Evolutionary conservation across 2,888 invertebrate species (phyloP), one percentile per base, ranked within the genome.

Genomic region (Gari tellinella): DNA sequence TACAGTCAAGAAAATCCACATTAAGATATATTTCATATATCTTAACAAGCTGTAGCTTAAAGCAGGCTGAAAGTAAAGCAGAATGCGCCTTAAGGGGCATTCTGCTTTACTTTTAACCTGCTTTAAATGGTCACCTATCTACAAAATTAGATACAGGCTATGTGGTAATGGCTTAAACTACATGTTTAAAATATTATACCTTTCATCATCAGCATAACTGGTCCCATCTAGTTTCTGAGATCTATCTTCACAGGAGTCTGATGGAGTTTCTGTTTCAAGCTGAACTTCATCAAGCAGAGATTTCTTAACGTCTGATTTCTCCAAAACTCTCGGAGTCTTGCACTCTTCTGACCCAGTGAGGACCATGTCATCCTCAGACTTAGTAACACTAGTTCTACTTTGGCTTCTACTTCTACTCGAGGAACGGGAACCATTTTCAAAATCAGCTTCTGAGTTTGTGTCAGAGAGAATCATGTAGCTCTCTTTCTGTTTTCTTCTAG

Each of bases 281-380:
- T 84, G 80, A 10, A 84, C 84, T 17, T 83, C 83, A 60, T 82
- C 84, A 19, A 84, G 55, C 25, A 84, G 60, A 14, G 69, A 77
- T 55, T 62, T 61, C 58, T 80, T 69, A 26, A 65, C 17, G 26
- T 21, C 49, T n/a, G 60, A 12, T 26, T 10, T 37, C 48, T 57
- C 57, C 21, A 19, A 10, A 14, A 26, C 21, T 19, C 65, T 53
- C 37, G 70, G 70, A 1, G 64, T 73, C 12, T 52, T 38, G 21
- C 23, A 23, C 25, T 76, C 81, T 21, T 82, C 81, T 37, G 81
- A 80, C 1, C 81, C 81, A 26, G 78, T 70, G 46, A 55, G 67
- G 2, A 81, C 79, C 41, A 80, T 43, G 19, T 76, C 78, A 49
- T 82, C 82, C 21, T 80, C 80, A 12, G 73, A 67, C 48, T 62